Percentiles rank a stretch among this genome's conserved stretches.
Conservation (phyloP, 2,113 vertebrate genomes). For the Saiga tatarica region DNA sequence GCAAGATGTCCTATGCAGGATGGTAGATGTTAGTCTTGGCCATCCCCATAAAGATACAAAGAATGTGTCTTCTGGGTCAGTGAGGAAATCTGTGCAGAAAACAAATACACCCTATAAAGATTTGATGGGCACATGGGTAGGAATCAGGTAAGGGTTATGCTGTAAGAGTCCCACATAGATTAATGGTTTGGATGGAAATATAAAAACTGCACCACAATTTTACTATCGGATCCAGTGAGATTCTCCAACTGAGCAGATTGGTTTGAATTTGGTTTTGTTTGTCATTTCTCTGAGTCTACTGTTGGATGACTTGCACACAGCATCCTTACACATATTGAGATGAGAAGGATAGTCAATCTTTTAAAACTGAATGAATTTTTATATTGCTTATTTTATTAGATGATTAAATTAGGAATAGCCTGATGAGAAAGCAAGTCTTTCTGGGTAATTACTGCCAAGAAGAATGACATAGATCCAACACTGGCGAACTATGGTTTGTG, state of each 20-base stretch:
- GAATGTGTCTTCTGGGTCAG: neutral
- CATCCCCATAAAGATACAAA: neutral
- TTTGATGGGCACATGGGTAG: neutral
- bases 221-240: neutral
- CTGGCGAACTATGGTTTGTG: neutral
- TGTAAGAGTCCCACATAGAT: neutral
- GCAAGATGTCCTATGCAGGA: neutral
- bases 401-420: neutral
- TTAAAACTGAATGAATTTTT: neutral
- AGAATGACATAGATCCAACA: neutral
- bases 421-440: neutral
- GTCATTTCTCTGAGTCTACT: neutral
- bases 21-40: neutral
- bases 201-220: neutral
- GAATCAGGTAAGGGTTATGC: neutral
- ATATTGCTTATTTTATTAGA: neutral
- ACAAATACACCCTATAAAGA: neutral
- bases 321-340: neutral
- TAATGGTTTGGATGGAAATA: neutral
- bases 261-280: neutral
- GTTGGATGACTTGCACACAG: neutral
- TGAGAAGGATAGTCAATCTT: neutral
- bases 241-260: neutral
- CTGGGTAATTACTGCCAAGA: neutral
- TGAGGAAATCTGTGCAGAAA: neutral